These are phyloP conservation scores for Ammospiza maritima DNA, from an alignment of 2,797 vertebrate species.

Conservation along the genomic window DNA sequence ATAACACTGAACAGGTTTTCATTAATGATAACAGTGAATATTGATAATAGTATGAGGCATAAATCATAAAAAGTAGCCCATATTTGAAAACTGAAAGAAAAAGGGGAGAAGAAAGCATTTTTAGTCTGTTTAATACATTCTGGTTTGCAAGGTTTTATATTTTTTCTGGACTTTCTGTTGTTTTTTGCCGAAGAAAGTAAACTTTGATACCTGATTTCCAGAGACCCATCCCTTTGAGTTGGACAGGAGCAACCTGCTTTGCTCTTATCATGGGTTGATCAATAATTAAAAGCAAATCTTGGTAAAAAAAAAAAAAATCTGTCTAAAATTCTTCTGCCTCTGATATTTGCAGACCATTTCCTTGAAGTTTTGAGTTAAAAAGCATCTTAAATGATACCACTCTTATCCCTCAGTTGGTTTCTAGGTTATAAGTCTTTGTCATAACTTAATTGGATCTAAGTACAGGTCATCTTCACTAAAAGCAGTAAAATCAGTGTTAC, in stretches of 20 bases:
- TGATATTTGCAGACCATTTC: neutral
- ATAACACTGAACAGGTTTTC: neutral
- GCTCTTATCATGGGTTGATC: neutral
- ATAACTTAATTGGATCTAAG: neutral
- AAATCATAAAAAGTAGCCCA: neutral
- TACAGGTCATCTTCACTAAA: neutral
- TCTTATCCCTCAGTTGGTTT: neutral
- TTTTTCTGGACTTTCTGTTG: neutral
- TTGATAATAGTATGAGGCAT: neutral
- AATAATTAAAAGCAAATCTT: neutral
- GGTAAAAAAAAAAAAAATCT: neutral
- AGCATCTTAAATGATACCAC: neutral
- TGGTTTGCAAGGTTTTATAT: neutral
- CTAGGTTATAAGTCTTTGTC: neutral
- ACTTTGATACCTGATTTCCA: neutral
- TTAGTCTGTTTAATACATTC: neutral
- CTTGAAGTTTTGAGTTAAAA: neutral
- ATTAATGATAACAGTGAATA: neutral
- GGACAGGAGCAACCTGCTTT: neutral
- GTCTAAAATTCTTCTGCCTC: neutral
- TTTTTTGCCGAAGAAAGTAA: neutral
- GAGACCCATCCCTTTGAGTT: neutral
- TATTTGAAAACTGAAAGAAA: neutral
- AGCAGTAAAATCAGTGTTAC: neutral
- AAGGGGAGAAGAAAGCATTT: rapidly evolving